Evolutionary conservation across 2,888 invertebrate species (phyloP), one percentile per base, ranked within the genome.

Genomic region (Rhynchonema sp.): DNA sequence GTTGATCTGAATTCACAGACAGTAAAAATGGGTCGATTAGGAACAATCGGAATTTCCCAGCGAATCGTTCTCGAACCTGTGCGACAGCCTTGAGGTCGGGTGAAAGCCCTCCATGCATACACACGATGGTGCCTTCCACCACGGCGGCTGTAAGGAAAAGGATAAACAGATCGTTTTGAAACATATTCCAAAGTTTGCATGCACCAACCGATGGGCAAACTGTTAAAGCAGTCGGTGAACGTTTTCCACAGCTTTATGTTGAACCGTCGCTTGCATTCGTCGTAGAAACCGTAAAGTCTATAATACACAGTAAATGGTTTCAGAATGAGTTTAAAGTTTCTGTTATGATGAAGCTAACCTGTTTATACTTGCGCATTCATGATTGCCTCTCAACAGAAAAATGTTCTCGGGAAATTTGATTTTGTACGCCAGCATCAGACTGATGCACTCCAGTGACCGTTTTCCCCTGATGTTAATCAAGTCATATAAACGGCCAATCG

Each of bases 211-310:
- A 79, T 71, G 46, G 79, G 79, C 63, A 79, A 13, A 17, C 38
- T 13, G 38, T 38, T 38, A 17, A 38, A 38, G 38, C 38, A 38
- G 38, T 38, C 38, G 38, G 38, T 38, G 38, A 38, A 38, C 9
- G 38, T 38, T 38, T 38, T 38, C 38, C 38, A 38, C 38, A 79
- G 65, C 66, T 78, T 78, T 28, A 77, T 75, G 63, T 76, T 77
- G 70, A 77, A 79, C 63, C 78, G 70, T 65, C 78, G 67, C 65
- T 79, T 78, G 63, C 75, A 80, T 68, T 80, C 80, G 67, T 79
- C 78, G 66, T 79, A 79, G 69, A 80, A 80, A 25, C 79, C 79
- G 70, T 80, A 80, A 56, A 79, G 76, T 68, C 78, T 78, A 69
- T 28, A 66, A 68, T 56, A 53, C 22, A 49, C n/a, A n/a, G n/a